Evolutionary conservation across 2,888 invertebrate genomes (phyloP).

Genomic region (Hirtodrosophila confusa): DNA sequence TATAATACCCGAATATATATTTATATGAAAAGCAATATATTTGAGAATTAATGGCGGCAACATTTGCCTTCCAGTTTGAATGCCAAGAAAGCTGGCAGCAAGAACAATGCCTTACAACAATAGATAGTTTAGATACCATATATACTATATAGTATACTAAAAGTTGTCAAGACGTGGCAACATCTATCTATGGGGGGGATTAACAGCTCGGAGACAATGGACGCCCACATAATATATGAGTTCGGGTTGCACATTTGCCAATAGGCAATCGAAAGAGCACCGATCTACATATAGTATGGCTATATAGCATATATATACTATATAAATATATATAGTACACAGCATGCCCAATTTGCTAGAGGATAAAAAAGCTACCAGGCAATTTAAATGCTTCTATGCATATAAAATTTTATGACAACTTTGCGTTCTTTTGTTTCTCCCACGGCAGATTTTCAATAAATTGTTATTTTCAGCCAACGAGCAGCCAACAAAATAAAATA

Average conservation of each 20-base stretch:
- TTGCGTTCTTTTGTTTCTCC: slow-evolving; percentile 64
- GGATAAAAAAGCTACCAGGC: background rate
- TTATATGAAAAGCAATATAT: background rate
- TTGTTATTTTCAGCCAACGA: slow-evolving; percentile 38
- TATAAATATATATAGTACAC: background rate
- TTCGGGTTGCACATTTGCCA: slow-evolving; percentile 32
- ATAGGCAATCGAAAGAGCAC: slow-evolving; percentile 44
- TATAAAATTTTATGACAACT: slow-evolving; percentile 66
- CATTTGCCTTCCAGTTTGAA: background rate
- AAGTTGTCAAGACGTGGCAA: slow-evolving; percentile 22
- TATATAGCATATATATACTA: slow-evolving; percentile 6
- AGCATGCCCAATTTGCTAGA: slow-evolving; percentile 20
- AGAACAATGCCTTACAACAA: slow-evolving; percentile 32
- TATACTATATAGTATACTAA: slow-evolving; percentile 10
- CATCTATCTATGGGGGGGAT: slow-evolving; percentile 21
- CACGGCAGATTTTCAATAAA: slow-evolving; percentile 65
- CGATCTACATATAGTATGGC: background rate
- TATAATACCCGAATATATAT: too few relatives aligned
- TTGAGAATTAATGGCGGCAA: slow-evolving; percentile 22
- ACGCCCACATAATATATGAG: slow-evolving; percentile 28
- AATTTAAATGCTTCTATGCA: slow-evolving; percentile 15
- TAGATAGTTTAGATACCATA: background rate
- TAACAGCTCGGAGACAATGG: slow-evolving; percentile 43
- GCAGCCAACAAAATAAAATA: slow-evolving; percentile 13
- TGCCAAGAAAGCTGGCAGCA: slow-evolving; percentile 4